These are phyloP conservation scores for Echiichthys vipera DNA, from an alignment of 2,797 vertebrate species.

Conservation along the genomic window DNA sequence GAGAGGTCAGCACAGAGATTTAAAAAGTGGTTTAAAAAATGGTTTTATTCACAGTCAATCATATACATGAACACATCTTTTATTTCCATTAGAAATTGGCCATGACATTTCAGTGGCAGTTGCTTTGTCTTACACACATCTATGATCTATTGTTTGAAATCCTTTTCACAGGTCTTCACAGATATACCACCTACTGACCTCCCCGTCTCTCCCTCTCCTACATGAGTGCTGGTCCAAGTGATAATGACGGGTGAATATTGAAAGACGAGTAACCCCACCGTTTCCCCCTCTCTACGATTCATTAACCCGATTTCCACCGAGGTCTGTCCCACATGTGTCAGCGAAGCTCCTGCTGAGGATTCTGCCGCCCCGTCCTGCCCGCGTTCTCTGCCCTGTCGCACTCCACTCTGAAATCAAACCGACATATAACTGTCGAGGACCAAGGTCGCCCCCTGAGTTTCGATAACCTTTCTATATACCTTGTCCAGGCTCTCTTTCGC, in stretches of 20 bases:
- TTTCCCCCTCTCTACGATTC: constrained; percentile 69
- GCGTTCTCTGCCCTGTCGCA: constrained; percentile 48
- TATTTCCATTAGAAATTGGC: constrained; percentile 46
- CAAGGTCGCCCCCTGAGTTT: constrained; percentile 33
- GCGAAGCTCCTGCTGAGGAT: constrained; percentile 72
- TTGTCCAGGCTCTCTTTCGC: not conserved
- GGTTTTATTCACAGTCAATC: constrained; percentile 43
- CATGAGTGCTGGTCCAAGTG: constrained; percentile 65
- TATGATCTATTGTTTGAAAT: constrained; percentile 69
- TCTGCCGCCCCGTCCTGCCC: constrained; percentile 29
- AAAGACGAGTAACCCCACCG: constrained; percentile 70
- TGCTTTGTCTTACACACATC: constrained; percentile 61
- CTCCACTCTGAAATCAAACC: constrained; percentile 83
- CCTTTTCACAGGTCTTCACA: constrained; percentile 53
- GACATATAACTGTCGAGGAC: constrained; percentile 83
- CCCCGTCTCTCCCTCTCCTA: constrained; percentile 47
- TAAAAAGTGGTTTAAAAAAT: constrained; percentile 20
- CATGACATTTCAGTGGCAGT: constrained; percentile 55
- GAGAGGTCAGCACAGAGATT: constrained; percentile 2
- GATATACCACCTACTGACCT: constrained; percentile 70
- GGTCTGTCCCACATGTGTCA: constrained; percentile 85
- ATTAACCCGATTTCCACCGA: constrained; percentile 84
- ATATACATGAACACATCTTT: constrained; percentile 47
- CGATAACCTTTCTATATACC: constrained; percentile 14
- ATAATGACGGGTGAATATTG: constrained; percentile 73